Evolutionary conservation across 2,113 vertebrate genomes (phyloP).

Genomic region (Lucifuga dentata): DNA sequence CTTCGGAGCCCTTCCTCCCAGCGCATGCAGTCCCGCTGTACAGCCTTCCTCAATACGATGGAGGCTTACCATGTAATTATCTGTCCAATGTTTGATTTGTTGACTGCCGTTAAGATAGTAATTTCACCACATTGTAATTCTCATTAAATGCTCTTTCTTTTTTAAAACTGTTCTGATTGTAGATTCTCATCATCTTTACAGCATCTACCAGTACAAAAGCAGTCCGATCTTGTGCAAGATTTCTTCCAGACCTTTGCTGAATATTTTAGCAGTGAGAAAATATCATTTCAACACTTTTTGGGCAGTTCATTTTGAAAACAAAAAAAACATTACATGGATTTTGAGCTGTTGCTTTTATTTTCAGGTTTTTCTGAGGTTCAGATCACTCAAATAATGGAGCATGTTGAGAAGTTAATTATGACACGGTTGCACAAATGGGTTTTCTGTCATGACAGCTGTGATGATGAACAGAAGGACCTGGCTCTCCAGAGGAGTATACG

Average conservation of each 20-base stretch:
- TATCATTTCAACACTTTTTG: neutral
- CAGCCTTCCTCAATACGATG: slow-evolving; percentile 83
- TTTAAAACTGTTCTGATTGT: slow-evolving; percentile 1
- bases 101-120: neutral
- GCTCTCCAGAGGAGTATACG: slow-evolving; percentile 82
- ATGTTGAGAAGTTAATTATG: slow-evolving; percentile 86
- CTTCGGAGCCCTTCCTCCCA: slow-evolving; percentile 79
- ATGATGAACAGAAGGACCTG: slow-evolving; percentile 85
- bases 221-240: slow-evolving; percentile 84
- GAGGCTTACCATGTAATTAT: slow-evolving; percentile 82
- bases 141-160: neutral
- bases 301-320: neutral
- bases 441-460: slow-evolving; percentile 85
- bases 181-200: slow-evolving; percentile 42
- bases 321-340: neutral
- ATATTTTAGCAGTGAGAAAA: slow-evolving; percentile 78
- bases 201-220: slow-evolving; percentile 80
- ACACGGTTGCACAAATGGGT: slow-evolving; percentile 85
- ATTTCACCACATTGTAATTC: neutral
- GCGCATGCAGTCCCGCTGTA: slow-evolving; percentile 81
- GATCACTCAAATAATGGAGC: slow-evolving; percentile 81
- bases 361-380: slow-evolving; percentile 80
- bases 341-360: neutral
- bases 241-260: slow-evolving; percentile 83
- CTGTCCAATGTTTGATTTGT: neutral